These are phyloP conservation scores for Erpobdella octoculata DNA, from an alignment of 2,888 invertebrate genomes.

Conservation along the genomic window DNA sequence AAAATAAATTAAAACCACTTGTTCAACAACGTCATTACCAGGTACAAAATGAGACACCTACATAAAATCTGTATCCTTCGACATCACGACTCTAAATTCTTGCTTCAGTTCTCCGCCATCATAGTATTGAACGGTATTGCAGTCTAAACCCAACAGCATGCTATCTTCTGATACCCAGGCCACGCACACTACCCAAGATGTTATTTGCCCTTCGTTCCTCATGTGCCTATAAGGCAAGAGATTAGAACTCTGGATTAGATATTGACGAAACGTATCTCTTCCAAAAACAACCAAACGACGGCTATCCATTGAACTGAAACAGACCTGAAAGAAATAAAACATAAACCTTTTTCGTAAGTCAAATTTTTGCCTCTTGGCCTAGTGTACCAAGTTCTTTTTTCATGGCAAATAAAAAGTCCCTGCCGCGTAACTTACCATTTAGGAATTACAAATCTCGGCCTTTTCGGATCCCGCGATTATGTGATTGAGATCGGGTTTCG, in stretches of 20 bases:
- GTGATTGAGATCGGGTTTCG: no score
- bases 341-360: no score
- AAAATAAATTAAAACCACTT: background rate
- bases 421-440: no score
- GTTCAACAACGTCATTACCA: no score
- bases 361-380: no score
- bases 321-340: background rate
- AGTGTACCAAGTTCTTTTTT: no score
- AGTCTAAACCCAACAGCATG: conserved; percentile 14
- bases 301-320: conserved; percentile 21
- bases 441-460: no score
- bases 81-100: conserved; percentile 11
- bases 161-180: conserved; percentile 20
- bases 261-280: background rate
- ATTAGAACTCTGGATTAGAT: conserved; percentile 6
- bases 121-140: conserved; percentile 15
- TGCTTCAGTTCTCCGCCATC: conserved; percentile 23
- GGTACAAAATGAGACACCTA: background rate
- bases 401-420: no score
- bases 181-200: conserved; percentile 22
- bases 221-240: conserved; percentile 9
- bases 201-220: conserved; percentile 14
- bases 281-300: conserved; percentile 17
- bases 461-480: no score
- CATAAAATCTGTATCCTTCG: conserved; percentile 20